A percentile compares a stretch with the other conserved stretches of the same genome.
These are phyloP conservation scores for Vanacampus margaritifer DNA, from an alignment of 2,113 vertebrate species.

Conservation along the genomic window DNA sequence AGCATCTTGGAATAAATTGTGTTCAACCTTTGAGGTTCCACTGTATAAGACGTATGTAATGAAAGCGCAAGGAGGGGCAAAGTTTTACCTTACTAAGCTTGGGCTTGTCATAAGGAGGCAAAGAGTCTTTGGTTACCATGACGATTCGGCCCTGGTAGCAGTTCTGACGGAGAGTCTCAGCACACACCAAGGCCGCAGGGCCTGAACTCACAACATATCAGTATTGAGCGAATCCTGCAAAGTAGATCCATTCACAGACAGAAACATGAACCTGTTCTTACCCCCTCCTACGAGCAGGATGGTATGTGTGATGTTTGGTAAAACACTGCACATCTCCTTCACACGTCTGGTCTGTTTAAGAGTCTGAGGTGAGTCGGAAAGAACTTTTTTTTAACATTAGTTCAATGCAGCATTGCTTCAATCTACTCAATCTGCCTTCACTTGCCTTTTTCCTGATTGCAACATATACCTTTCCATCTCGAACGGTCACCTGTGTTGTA, in stretches of 20 bases:
- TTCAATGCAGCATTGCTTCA: neutral
- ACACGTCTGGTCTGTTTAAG: conserved; percentile 67
- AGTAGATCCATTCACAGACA: neutral
- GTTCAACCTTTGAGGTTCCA: neutral
- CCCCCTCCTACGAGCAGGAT: conserved; percentile 75
- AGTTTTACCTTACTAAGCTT: conserved; percentile 82
- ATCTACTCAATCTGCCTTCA: neutral
- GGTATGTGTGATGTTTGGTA: conserved; percentile 57
- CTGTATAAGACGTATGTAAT: neutral
- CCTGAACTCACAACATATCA: conserved; percentile 61
- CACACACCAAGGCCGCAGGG: conserved; percentile 80
- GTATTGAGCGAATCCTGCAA: neutral
- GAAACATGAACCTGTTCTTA: conserved; percentile 25
- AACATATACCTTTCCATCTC: conserved; percentile 76
- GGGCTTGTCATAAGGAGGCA: conserved; percentile 79
- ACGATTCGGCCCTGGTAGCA: conserved; percentile 79
- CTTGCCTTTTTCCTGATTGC: conserved; percentile 75
- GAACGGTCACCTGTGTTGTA: conserved; percentile 73
- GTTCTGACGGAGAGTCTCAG: conserved; percentile 84
- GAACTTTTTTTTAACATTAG: neutral
- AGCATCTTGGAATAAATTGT: neutral
- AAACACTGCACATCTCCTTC: conserved; percentile 69
- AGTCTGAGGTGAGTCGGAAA: conserved; percentile 50
- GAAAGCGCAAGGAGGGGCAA: neutral
- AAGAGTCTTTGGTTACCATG: conserved; percentile 76